These are phyloP conservation scores for Ectemnius continuus DNA, from an alignment of 2,888 invertebrate species.

Conservation along the genomic window DNA sequence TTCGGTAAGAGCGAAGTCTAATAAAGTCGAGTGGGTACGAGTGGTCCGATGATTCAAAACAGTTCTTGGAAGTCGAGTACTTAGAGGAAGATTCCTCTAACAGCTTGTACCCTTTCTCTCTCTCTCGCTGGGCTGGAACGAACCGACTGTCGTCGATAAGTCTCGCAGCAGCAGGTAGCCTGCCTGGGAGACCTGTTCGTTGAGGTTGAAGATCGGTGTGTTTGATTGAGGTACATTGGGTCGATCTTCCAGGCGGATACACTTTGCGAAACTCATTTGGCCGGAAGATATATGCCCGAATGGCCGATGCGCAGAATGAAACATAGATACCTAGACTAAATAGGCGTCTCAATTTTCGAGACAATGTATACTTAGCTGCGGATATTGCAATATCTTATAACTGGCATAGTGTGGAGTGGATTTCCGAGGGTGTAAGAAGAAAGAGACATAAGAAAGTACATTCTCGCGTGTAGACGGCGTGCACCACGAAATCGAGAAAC, in stretches of 20 bases:
- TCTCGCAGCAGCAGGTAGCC: slow-evolving; percentile 12
- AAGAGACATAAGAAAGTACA: slow-evolving; percentile 29
- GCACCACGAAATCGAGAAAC: slow-evolving; percentile 36
- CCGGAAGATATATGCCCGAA: no score
- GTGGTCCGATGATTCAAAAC: slow-evolving; percentile 22
- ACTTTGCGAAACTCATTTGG: slow-evolving; percentile 37
- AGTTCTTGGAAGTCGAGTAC: slow-evolving; percentile 39
- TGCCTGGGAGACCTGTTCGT: slow-evolving; percentile 2
- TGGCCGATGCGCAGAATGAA: no score
- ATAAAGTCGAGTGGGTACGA: slow-evolving; percentile 31
- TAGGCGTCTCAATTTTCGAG: no score
- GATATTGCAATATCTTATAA: no score
- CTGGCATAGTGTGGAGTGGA: no score
- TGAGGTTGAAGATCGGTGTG: no score
- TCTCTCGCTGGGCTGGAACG: slow-evolving; percentile 2
- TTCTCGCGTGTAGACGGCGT: slow-evolving; percentile 32
- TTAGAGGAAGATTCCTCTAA: slow-evolving; percentile 21
- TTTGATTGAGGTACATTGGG: slow-evolving; percentile 10
- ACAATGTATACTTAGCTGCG: no score
- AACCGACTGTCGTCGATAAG: slow-evolving; percentile 29
- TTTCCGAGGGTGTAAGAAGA: slow-evolving; percentile 4
- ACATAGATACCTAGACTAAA: no score
- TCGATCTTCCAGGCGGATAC: slow-evolving; percentile 40
- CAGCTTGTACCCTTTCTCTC: not conserved
- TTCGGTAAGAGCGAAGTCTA: slow-evolving; percentile 35